phyloP scores from a whole-genome alignment of 2,797 vertebrate genomes.

The Anguilla pacifica region DNA sequence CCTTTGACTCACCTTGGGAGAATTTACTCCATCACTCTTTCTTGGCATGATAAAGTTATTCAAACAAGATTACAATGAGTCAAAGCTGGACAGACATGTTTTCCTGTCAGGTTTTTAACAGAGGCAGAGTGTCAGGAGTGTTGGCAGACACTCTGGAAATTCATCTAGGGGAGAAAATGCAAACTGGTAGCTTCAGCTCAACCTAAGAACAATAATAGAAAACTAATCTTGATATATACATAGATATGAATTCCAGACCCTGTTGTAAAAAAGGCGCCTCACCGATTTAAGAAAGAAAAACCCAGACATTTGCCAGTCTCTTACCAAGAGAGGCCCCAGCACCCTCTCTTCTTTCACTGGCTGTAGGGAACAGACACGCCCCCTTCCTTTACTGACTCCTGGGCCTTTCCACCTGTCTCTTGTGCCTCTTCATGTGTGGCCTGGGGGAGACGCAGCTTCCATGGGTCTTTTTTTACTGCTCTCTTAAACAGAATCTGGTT shows the following conservation, averaged over 20 bases:
- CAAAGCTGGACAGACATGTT: slow-evolving; percentile 14
- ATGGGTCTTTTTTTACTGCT: not conserved
- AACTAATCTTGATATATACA: slow-evolving; percentile 47
- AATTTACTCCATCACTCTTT: not conserved
- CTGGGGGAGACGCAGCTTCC: not conserved
- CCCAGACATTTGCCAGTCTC: slow-evolving; percentile 36
- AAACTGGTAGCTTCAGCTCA: slow-evolving; percentile 42
- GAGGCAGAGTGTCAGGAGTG: slow-evolving; percentile 18
- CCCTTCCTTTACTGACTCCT: no score
- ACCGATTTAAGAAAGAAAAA: slow-evolving; percentile 44
- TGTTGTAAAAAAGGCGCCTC: slow-evolving; percentile 49
- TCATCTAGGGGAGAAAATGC: slow-evolving; percentile 34
- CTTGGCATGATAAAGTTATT: not conserved
- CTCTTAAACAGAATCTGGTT: not conserved
- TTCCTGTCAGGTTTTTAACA: slow-evolving; percentile 21
- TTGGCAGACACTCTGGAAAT: slow-evolving; percentile 25
- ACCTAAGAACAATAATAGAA: slow-evolving; percentile 62
- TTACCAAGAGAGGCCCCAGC: slow-evolving; percentile 29
- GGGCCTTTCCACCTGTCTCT: not conserved
- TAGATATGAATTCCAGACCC: slow-evolving; percentile 54
- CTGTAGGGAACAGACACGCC: not conserved
- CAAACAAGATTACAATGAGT: not conserved
- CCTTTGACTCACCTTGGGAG: not conserved
- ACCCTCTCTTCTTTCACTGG: slow-evolving; percentile 35
- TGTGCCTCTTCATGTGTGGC: not conserved